These are phyloP conservation scores for Blennius ocellaris DNA, from an alignment of 2,113 vertebrate genomes.

Conservation along the genomic window DNA sequence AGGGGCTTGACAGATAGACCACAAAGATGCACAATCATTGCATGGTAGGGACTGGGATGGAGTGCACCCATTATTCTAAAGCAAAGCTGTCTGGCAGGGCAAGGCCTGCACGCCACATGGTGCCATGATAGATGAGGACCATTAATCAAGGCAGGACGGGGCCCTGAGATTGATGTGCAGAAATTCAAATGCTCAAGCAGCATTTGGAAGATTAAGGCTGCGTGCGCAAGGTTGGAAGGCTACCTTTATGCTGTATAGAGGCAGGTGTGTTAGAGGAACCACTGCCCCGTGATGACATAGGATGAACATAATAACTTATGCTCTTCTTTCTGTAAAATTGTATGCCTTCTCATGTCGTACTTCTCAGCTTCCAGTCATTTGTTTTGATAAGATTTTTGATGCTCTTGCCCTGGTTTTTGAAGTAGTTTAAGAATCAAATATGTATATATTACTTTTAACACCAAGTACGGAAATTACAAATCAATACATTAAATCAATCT, in stretches of 20 bases:
- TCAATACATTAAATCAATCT: neutral
- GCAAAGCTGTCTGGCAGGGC: conserved; percentile 79
- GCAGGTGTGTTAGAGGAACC: conserved; percentile 48
- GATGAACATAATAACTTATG: conserved; percentile 12
- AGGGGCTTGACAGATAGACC: conserved; percentile 76
- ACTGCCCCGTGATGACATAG: conserved; percentile 8
- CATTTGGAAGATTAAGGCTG: conserved; percentile 84
- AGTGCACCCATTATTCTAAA: conserved; percentile 84
- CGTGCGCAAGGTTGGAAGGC: conserved; percentile 74
- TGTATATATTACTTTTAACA: conserved; percentile 6
- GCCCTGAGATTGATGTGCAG: conserved; percentile 81
- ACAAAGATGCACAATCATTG: conserved; percentile 81
- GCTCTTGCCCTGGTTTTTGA: conserved; percentile 26
- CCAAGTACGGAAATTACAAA: conserved; percentile 10
- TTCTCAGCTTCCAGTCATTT: conserved; percentile 27
- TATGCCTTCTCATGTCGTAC: neutral
- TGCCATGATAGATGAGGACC: conserved; percentile 82
- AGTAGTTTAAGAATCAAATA: conserved; percentile 30
- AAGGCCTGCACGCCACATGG: conserved; percentile 75
- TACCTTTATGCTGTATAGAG: conserved; percentile 55
- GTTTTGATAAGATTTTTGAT: conserved; percentile 35
- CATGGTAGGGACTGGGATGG: conserved; percentile 70
- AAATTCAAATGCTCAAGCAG: conserved; percentile 85
- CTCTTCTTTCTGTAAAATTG: conserved; percentile 14
- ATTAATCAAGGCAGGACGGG: conserved; percentile 81